Base-by-base conservation (phyloP, 1,140 invertebrate species). In the Trichomalopsis sarcophagae region DNA sequence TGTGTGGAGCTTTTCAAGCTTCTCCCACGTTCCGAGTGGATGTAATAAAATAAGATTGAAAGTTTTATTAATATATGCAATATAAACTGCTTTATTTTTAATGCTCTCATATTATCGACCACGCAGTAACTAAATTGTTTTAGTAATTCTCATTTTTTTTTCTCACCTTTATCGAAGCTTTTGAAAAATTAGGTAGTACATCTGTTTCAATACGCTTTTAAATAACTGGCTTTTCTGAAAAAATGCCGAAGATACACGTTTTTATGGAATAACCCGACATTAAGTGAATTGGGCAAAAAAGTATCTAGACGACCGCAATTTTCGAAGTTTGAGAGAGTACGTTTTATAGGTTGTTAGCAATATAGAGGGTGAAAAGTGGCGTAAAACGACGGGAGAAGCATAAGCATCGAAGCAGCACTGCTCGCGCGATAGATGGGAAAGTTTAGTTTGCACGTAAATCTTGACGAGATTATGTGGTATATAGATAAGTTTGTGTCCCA, bases 401-500 rank as follows among this genome's bases (percentile, higher is more conserved):
- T 73, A 87, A 77, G 82, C 71, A 2, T 73, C 66, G 74, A 81
- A 81, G 14, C 47, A 71, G 47, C 40, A 50, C 14, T 0, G 30
- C 50, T 21, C 44, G 66, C 27, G 66, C 27, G 76, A 40, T 84
- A 84, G n/a, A 71, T 50, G 55, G 44, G 33, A 68, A 78, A 74
- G 21, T 50, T 55, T 81, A 71, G 47, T 27, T 81, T 86, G 71
- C 82, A 81, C 75, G 82, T 75, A 73, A 76, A 84, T 44, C 47
- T 69, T 69, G 30, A 80, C 33, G 88, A 92, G 91, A 91, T 82
- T 92, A 90, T 92, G 90, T 92, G 92, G 91, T 92, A 92, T 93
- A 93, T 92, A 92, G 92, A 93, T 92, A 92, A 93, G 92, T 93
- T 93, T 93, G 92, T 93, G 92, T 93, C 92, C 92, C 91, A 92